These are phyloP conservation scores for Phyllostomus hastatus DNA, from an alignment of 2,113 vertebrate genomes.

Conservation along the genomic window DNA sequence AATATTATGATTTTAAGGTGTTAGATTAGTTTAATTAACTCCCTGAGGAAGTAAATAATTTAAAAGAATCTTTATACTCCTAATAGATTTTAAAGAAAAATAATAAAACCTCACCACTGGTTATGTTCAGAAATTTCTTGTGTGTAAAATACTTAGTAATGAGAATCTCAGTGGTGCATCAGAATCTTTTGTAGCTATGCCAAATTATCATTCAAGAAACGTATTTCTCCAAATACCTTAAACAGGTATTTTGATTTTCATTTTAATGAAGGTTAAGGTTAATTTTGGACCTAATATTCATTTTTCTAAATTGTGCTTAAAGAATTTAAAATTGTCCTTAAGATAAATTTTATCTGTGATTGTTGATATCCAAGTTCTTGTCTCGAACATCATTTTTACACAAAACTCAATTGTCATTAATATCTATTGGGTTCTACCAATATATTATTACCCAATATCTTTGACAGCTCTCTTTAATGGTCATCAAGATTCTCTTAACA, in stretches of 20 bases:
- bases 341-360: not conserved
- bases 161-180: not conserved
- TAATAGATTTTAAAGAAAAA: not conserved
- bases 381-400: not conserved
- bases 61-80: not conserved
- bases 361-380: not conserved
- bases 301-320: not conserved
- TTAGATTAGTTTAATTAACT: not conserved
- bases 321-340: not conserved
- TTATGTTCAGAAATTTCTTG: not conserved
- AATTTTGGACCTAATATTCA: not conserved
- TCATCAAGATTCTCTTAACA: not conserved
- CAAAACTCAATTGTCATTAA: not conserved
- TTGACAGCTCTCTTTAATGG: not conserved
- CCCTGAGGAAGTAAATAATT: not conserved
- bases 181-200: not conserved
- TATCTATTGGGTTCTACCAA: not conserved
- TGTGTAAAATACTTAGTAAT: not conserved
- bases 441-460: no score
- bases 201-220: not conserved
- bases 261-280: not conserved
- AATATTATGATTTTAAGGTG: not conserved
- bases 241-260: not conserved
- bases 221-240: not conserved
- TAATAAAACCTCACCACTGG: not conserved